Evolutionary conservation across 2,888 invertebrate species (phyloP), one percentile per base, ranked within the genome.

Genomic region (Noctua comes): DNA sequence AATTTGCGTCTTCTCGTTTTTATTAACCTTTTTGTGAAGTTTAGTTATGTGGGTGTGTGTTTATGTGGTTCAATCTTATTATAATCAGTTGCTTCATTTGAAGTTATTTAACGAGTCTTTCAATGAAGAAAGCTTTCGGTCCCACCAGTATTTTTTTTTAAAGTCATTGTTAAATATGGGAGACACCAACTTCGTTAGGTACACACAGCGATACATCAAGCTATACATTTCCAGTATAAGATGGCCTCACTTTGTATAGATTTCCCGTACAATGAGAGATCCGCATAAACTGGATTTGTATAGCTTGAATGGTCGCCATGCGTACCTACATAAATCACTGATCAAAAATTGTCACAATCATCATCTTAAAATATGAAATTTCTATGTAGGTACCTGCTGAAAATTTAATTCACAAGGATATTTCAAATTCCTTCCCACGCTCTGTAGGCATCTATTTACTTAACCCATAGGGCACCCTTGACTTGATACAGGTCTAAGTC

Each of bases 1-100:
- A 89, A 83, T 88, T 85, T 81, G 76, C 74, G 24, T 77, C 77
- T 77, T 80, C 73, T 70, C 76, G 71, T 76, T 69, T 76, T 69
- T 62, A 62, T 78, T 68, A 73, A 79, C 65, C 31, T 65, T 62
- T 71, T 64, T 69, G 51, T 57, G 10, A 40, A 77, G 65, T 74
- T 65, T 65, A 54, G 43, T 77, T 59, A 46, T 16, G 31, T 31
- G 18, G 40, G 31, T 62, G 8, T 7, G 4, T 54, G 31, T 1
- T 13, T 31, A 21, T 16, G 27, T 16, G 18, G 27, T 62, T 62
- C 16, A 8, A 31, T 62, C 59, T 18, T 7, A 31, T 18, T 31
- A 18, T 1, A 2, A 59, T 62, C 18, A 16, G 3, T 18, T 62
- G 27, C 59, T 59, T 59, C 59, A 59, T 27, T 59, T 2, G 59